phyloP scores from a whole-genome alignment of 2,113 vertebrate genomes.

The Grammatotria lemairii region DNA sequence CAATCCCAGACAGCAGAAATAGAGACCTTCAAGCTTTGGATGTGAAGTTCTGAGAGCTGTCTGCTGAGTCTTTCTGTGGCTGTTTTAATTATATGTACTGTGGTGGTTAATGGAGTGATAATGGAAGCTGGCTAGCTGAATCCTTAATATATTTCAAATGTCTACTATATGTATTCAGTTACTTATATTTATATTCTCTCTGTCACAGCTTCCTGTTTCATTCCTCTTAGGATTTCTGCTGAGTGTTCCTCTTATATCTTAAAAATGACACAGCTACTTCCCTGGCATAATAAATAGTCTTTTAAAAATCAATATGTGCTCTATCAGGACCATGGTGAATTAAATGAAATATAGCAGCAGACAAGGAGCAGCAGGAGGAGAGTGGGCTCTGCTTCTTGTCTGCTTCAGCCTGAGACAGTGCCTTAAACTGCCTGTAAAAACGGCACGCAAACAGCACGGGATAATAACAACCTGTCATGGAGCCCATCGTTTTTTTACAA shows the following conservation, averaged over 20 bases:
- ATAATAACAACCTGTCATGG: conserved; percentile 9
- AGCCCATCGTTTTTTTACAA: background rate
- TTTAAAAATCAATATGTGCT: conserved; percentile 20
- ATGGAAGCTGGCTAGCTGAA: background rate
- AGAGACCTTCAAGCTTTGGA: background rate
- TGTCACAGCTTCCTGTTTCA: background rate
- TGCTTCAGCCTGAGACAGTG: background rate
- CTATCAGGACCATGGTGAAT: background rate
- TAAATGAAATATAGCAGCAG: background rate
- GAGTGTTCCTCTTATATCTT: background rate
- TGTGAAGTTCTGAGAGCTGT: background rate
- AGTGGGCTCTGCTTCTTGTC: background rate
- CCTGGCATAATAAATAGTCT: background rate
- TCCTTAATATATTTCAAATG: background rate
- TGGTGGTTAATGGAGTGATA: background rate
- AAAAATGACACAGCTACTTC: background rate
- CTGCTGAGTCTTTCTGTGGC: background rate
- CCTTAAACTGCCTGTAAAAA: conserved; percentile 1
- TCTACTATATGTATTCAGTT: background rate
- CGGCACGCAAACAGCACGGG: background rate
- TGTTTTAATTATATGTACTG: background rate
- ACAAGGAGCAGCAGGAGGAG: conserved; percentile 2
- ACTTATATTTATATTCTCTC: background rate
- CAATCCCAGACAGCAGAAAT: background rate
- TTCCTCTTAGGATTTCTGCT: background rate